phyloP scores from a whole-genome alignment of 1,140 invertebrate genomes.

The Pseudachorutes palmiensis region DNA sequence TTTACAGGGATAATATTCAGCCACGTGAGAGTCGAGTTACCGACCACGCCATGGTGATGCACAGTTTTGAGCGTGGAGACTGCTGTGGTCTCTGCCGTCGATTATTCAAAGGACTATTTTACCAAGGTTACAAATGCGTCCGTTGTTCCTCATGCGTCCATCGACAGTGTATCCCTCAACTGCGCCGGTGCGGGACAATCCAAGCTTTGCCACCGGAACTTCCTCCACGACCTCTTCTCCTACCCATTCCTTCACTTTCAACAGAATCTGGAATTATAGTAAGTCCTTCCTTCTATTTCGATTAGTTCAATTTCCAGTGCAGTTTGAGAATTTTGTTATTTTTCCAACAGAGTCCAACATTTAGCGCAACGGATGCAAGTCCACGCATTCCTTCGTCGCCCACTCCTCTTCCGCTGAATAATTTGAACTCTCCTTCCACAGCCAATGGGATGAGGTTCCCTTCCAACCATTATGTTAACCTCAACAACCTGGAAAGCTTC shows the following conservation, averaged over 20 bases:
- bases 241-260: conserved; percentile 22
- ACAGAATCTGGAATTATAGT: conserved; percentile 15
- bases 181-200: conserved; percentile 32
- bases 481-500: conserved; percentile 34
- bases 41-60: conserved; percentile 68
- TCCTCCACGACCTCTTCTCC: conserved; percentile 35
- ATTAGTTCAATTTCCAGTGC: not conserved
- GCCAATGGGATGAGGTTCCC: conserved; percentile 34
- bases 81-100: conserved; percentile 75
- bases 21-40: conserved; percentile 66
- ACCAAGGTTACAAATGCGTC: conserved; percentile 67
- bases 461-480: conserved; percentile 34
- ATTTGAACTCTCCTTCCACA: conserved; percentile 30
- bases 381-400: conserved; percentile 20
- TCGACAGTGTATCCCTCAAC: conserved; percentile 24
- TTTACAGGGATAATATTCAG: conserved; percentile 56
- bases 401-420: conserved; percentile 31
- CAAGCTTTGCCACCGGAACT: conserved; percentile 34
- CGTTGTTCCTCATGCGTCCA: conserved; percentile 28
- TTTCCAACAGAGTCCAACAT: conserved; percentile 13
- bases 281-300: not conserved
- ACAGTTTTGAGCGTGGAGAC: conserved; percentile 73
- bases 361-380: not conserved
- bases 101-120: conserved; percentile 66
- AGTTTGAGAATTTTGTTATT: not conserved